A percentile compares a stretch with the other conserved stretches of the same genome.
These are phyloP conservation scores for Menidia beryllina DNA, from an alignment of 2,113 vertebrate species.

Conservation along the genomic window DNA sequence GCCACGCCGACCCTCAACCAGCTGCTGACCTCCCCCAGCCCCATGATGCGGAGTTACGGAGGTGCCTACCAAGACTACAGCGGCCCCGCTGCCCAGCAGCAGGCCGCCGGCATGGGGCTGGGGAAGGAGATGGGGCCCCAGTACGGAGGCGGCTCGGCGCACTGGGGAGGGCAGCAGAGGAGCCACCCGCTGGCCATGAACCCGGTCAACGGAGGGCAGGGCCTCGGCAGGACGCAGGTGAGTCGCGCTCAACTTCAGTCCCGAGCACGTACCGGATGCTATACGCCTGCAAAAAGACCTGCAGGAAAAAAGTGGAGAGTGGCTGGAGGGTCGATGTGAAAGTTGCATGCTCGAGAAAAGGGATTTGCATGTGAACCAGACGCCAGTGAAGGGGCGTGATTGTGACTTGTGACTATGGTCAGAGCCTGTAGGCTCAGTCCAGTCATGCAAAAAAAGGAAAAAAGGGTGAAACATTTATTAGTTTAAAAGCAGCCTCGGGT, in stretches of 20 bases:
- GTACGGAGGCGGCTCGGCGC: conserved; percentile 85
- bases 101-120: conserved; percentile 82
- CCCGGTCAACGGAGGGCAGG: conserved; percentile 87
- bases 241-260: conserved; percentile 45
- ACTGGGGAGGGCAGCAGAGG: conserved; percentile 93
- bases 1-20: conserved; percentile 96
- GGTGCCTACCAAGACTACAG: conserved; percentile 90
- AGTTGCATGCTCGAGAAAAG: not conserved
- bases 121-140: conserved; percentile 90
- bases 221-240: conserved; percentile 91
- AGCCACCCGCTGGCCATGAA: conserved; percentile 87
- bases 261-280: conserved; percentile 1
- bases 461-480: not conserved
- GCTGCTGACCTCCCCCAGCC: conserved; percentile 94
- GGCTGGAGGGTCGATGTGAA: not conserved
- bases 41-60: conserved; percentile 93
- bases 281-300: not conserved
- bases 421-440: no score
- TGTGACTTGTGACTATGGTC: not conserved
- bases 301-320: no score
- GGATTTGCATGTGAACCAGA: not conserved
- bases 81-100: conserved; percentile 80
- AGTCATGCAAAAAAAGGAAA: no score
- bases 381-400: not conserved
- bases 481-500: not conserved